Percentiles rank a stretch among this genome's conserved stretches.
phyloP scores from a whole-genome alignment of 1,140 invertebrate species.

The Penaeus chinensis region DNA sequence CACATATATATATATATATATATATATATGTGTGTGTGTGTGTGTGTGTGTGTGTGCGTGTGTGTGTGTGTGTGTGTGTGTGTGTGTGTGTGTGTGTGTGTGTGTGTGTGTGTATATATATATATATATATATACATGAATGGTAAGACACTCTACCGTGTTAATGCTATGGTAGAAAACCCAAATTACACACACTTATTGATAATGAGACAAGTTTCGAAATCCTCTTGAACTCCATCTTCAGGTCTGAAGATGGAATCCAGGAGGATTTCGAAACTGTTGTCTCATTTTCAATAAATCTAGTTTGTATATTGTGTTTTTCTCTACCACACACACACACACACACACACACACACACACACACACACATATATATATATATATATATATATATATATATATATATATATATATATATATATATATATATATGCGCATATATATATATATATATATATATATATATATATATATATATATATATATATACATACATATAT shows the following conservation, averaged over 20 bases:
- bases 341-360: background rate
- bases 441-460: background rate
- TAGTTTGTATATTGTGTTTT: too few species aligned
- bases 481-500: background rate
- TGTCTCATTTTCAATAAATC: too few species aligned
- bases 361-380: background rate
- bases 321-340: too few species aligned
- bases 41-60: background rate
- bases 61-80: slow-evolving; percentile 6
- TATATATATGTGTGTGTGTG: too few species aligned
- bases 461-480: slow-evolving; percentile 8
- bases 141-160: too few species aligned
- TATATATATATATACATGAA: background rate
- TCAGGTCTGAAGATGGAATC: too few species aligned
- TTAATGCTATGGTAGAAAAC: too few species aligned
- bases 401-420: slow-evolving; percentile 10
- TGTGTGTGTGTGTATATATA: background rate
- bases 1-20: too few species aligned
- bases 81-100: slow-evolving; percentile 16
- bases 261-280: too few species aligned
- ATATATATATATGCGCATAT: background rate
- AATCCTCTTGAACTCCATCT: too few species aligned
- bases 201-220: too few species aligned
- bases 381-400: slow-evolving; percentile 11
- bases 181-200: too few species aligned